Conservation (phyloP, 1,140 invertebrate genomes). For the Phocides pigmalion region DNA sequence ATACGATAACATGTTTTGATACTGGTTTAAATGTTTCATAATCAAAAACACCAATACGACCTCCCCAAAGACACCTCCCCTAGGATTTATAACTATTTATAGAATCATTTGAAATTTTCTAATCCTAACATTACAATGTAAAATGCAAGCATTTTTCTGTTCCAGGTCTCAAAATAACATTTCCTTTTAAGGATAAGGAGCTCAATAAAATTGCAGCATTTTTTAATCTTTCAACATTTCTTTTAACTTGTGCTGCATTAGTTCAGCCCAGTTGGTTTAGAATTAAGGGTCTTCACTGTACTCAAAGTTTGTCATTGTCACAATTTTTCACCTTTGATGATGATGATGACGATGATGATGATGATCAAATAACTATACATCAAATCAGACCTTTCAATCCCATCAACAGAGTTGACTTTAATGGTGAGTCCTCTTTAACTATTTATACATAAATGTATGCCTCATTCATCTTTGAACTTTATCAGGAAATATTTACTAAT, state of each 20-base stretch:
- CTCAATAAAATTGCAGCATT: constrained; percentile 83
- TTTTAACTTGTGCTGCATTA: constrained; percentile 81
- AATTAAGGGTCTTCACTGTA: constrained; percentile 79
- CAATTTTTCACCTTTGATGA: constrained; percentile 81
- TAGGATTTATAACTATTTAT: constrained; percentile 38
- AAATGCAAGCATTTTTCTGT: constrained; percentile 26
- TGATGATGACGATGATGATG: constrained; percentile 62
- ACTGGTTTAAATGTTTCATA: too few relatives aligned
- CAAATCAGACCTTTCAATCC: constrained; percentile 55
- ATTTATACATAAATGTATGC: too few relatives aligned
- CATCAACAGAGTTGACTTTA: constrained; percentile 54
- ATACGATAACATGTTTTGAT: too few relatives aligned
- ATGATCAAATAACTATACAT: constrained; percentile 54
- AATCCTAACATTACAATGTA: background rate
- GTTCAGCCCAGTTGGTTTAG: constrained; percentile 84
- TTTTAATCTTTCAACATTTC: constrained; percentile 81
- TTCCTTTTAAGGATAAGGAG: constrained; percentile 77
- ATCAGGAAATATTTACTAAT: too few relatives aligned
- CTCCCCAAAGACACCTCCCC: constrained; percentile 37
- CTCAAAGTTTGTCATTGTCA: constrained; percentile 78
- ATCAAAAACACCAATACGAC: background rate
- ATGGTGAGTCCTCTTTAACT: constrained; percentile 57
- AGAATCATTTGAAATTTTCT: background rate
- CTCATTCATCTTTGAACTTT: too few relatives aligned
- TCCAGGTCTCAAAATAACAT: constrained; percentile 69